Evolutionary conservation across 2,113 vertebrate species (phyloP), one percentile per base, ranked within the genome.

Genomic region (Eublepharis macularius): DNA sequence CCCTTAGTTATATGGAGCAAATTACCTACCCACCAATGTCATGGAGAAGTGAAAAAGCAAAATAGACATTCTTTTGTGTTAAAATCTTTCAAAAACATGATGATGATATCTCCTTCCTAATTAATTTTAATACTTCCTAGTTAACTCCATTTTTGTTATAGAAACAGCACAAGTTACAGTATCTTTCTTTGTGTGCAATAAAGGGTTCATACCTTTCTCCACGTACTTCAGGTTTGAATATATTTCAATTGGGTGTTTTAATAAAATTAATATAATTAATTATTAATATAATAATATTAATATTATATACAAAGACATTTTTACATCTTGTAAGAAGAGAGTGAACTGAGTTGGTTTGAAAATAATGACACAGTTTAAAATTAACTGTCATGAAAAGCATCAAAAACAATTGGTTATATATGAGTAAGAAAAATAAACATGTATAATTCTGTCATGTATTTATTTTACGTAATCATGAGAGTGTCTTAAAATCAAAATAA

Each of bases 161-260:
- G 85, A 90, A 91, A 90, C 83, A 77, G 75, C 88, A 82, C 72
- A 68, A 86, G 75, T 29, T 34, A 41, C 39, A 74, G 91, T 89
- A 88, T 84, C 72, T 83, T 91, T 91, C 92, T 82, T 91, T 90
- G 84, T 86, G 86, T 82, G 80, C 90, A 91, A 88, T 92, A 90
- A 90, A 89, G 80, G 76, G 88, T 88, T 87, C 89, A 86, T 80
- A 84, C 8, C 34, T 80, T 0, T 3, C 82, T 78, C 73, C 75
- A 88, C 79, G 87, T 69, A 78, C 89, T 68, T 69, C 81, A 82
- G 85, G 88, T 91, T 91, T 89, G 43, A 90, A 72, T 82, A 88
- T 88, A 45, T 86, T 63, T 21, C 68, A 78, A 85, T 84, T 94
- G 90, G 83, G 86, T 69, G 84, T 88, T 91, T 93, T 91, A 90